These are phyloP conservation scores for Neodontobutis hainanensis DNA, from an alignment of 2,113 vertebrate genomes.

Conservation along the genomic window DNA sequence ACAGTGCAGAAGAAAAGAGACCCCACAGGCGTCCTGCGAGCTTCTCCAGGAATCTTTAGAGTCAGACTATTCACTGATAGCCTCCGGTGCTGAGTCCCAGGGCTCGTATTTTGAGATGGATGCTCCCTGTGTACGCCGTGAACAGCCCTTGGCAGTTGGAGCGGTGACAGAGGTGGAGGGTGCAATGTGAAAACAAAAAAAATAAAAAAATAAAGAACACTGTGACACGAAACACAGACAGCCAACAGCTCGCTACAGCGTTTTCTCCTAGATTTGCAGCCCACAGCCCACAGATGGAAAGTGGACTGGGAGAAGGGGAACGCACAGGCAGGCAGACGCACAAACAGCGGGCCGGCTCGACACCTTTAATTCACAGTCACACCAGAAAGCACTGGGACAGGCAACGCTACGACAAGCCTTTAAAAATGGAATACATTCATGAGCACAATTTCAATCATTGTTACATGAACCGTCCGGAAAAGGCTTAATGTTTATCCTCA, in stretches of 20 bases:
- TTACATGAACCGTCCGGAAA: not conserved
- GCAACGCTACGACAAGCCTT: conserved; percentile 39
- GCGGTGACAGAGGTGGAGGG: conserved; percentile 61
- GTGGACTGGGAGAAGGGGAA: conserved; percentile 63
- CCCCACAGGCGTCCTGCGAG: conserved; percentile 42
- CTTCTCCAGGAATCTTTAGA: conserved; percentile 60
- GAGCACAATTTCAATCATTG: not conserved
- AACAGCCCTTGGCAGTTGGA: conserved; percentile 79
- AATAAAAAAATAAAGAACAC: conserved; percentile 51
- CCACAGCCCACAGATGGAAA: conserved; percentile 64
- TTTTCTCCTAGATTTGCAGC: conserved; percentile 85
- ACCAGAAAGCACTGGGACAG: conserved; percentile 46
- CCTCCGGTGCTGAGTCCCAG: conserved; percentile 57
- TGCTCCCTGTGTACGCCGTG: conserved; percentile 45
- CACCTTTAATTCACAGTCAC: conserved; percentile 66
- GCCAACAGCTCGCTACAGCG: conserved; percentile 76
- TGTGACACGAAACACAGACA: conserved; percentile 73
- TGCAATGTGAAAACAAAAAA: conserved; percentile 8
- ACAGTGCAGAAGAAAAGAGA: conserved; percentile 43
- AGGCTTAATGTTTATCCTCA: conserved; percentile 44
- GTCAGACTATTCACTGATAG: conserved; percentile 58
- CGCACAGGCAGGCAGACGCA: conserved; percentile 57
- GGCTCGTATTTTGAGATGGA: conserved; percentile 56
- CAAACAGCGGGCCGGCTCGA: conserved; percentile 64
- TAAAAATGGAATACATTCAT: conserved; percentile 32